Evolutionary conservation across 2,797 vertebrate species (phyloP), one percentile per base, ranked within the genome.

Genomic region (Tiaroga cobitis): DNA sequence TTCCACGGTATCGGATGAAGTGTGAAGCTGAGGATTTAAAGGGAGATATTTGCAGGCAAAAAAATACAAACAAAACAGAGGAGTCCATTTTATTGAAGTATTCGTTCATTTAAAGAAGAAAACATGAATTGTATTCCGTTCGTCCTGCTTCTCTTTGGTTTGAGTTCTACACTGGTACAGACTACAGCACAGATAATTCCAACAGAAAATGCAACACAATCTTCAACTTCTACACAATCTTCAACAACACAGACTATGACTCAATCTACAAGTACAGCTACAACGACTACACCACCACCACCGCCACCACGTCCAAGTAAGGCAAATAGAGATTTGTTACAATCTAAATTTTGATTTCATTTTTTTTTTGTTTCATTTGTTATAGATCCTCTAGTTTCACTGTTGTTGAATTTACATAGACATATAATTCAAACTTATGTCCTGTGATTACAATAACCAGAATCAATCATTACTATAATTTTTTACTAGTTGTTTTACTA

Each of bases 161-260:
- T 93, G 88, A 87, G 84, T 54, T 84, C 86, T 15, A 91, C 90
- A 81, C 83, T 88, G 37, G 90, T 90, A 0, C 88, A 94, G 86
- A 78, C 92, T 91, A 83, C 92, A 91, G 67, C 0, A 0, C 54
- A 8, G 8, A 21, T 3, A 24, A 59, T 24, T 56, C 3, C 37
- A 37, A 37, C 19, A 4, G 3, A 9, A n/a, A 59, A n/a, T 70
- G 3, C 32, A 59, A 39, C 29, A 41, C 34, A 34, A 18, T 13
- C 21, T 37, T 13, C 69, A 13, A 21, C 68, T 34, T 16, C 29
- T 15, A 18, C 54, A 21, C 37, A 78, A 32, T 5, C 73, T 75
- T 32, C 61, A 29, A 81, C 69, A 34, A n/a, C 54, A 39, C 24
- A 32, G 5, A 83, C 70, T 49, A 46, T 26, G 15, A 46, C 56